Conservation (phyloP, 2,888 invertebrate genomes). For the Parnassius smintheus region DNA sequence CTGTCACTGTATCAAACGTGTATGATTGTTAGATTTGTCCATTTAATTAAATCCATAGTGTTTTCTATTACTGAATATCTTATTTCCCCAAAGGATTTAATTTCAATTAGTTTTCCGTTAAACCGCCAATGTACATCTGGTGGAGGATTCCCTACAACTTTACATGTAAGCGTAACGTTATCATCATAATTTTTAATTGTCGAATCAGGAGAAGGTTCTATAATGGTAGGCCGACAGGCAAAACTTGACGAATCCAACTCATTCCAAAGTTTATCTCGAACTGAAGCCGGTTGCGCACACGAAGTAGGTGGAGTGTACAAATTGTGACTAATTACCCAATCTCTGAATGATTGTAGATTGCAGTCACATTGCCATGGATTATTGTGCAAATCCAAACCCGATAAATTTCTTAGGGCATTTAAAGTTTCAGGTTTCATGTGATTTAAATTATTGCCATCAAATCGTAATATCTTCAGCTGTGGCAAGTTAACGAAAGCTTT, state of each 20-base stretch:
- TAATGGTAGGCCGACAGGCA: slow-evolving; percentile 90
- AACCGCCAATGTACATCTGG: slow-evolving; percentile 89
- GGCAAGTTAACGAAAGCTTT: slow-evolving; percentile 86
- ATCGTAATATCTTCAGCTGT: slow-evolving; percentile 84
- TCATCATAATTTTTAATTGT: slow-evolving; percentile 84
- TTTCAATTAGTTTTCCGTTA: slow-evolving; percentile 83
- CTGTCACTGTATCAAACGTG: slow-evolving; percentile 83
- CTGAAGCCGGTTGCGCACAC: slow-evolving; percentile 85
- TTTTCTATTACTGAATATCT: slow-evolving; percentile 73
- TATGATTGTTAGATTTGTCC: slow-evolving; percentile 86
- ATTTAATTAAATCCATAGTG: slow-evolving; percentile 73
- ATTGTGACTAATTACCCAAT: slow-evolving; percentile 87
- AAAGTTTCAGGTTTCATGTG: slow-evolving; percentile 86
- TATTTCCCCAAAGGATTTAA: slow-evolving; percentile 72
- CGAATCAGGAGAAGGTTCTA: slow-evolving; percentile 82
- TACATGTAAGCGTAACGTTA: slow-evolving; percentile 88
- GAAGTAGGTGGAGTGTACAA: slow-evolving; percentile 89
- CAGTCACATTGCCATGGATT: slow-evolving; percentile 96
- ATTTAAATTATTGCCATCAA: slow-evolving; percentile 88
- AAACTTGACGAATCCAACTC: slow-evolving; percentile 87
- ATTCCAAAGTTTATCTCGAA: slow-evolving; percentile 88
- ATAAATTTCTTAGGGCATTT: slow-evolving; percentile 84
- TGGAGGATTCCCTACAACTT: slow-evolving; percentile 87
- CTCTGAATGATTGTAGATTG: slow-evolving; percentile 88
- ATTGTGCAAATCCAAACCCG: slow-evolving; percentile 87